phyloP scores from a whole-genome alignment of 2,797 vertebrate genomes.

The Florisuga fusca region DNA sequence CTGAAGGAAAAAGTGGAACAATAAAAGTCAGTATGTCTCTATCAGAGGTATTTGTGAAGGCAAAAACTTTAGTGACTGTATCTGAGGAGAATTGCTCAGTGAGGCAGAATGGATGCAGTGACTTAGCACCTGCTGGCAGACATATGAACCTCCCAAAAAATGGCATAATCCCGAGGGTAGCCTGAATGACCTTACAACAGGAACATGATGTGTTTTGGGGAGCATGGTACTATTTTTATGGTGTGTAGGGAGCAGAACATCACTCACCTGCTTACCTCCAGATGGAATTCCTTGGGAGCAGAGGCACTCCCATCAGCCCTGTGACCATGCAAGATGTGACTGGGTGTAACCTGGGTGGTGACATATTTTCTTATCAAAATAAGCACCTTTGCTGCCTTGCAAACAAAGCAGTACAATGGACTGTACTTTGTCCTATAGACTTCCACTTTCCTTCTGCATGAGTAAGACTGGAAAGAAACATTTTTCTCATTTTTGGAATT shows the following conservation, averaged over 20 bases:
- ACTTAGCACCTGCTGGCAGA: background rate
- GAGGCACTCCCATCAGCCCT: background rate
- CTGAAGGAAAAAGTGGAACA: background rate
- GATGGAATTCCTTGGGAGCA: background rate
- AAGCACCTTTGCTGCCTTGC: background rate
- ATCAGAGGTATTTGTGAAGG: background rate
- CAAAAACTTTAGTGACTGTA: background rate
- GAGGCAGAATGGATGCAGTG: background rate
- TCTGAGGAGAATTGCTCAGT: background rate
- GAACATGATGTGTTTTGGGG: rapidly evolving
- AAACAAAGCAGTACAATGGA: background rate
- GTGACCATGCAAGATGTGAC: background rate
- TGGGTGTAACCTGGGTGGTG: conserved; percentile 24
- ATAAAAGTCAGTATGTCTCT: background rate
- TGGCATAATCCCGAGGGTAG: background rate
- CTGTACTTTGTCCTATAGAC: background rate
- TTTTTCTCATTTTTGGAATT: background rate
- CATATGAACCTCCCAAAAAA: background rate
- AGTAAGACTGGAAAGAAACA: background rate
- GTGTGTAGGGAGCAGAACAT: background rate
- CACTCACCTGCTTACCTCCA: background rate
- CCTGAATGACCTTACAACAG: background rate
- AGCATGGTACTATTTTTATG: background rate
- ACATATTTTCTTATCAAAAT: conserved; percentile 30
- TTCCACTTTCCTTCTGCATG: background rate